Conservation (phyloP, 2,797 vertebrate species). For the Tolypeutes matacus region DNA sequence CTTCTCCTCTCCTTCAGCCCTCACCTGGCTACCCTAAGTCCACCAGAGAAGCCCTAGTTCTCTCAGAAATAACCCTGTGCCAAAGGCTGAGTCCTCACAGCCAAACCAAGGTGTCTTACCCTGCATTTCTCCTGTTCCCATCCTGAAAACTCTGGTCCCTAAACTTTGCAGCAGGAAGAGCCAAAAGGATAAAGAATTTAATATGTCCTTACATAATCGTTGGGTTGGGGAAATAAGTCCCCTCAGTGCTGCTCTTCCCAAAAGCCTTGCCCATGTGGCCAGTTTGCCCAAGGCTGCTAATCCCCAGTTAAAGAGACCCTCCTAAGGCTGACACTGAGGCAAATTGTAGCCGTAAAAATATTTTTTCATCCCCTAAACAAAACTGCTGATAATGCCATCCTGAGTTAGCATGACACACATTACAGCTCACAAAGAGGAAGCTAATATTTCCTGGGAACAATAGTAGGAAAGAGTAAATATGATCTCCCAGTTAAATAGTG, state of each 20-base stretch:
- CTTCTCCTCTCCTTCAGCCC: not conserved
- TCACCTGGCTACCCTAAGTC: not conserved
- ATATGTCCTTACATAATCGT: not conserved
- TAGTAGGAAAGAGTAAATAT: not conserved
- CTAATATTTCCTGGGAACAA: not conserved
- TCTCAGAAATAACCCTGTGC: not conserved
- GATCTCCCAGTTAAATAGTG: not conserved
- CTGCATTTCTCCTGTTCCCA: not conserved
- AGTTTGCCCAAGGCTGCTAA: not conserved
- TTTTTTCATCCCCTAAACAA: not conserved
- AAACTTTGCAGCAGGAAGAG: not conserved
- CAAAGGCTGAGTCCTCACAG: not conserved
- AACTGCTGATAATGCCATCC: not conserved
- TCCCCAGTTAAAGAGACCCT: fast-evolving
- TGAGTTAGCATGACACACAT: not conserved
- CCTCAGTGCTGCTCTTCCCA: not conserved
- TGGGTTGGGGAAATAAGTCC: not conserved
- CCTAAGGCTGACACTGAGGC: not conserved
- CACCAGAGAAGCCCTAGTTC: not conserved
- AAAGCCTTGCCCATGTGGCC: not conserved
- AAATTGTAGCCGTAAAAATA: not conserved
- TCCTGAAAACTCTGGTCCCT: not conserved
- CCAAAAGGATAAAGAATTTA: not conserved
- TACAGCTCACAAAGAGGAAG: not conserved
- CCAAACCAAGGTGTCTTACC: not conserved